Percentiles rank a stretch among this genome's conserved stretches.
Conservation (phyloP, 1,140 invertebrate species). For the Acromyrmex echinatior region DNA sequence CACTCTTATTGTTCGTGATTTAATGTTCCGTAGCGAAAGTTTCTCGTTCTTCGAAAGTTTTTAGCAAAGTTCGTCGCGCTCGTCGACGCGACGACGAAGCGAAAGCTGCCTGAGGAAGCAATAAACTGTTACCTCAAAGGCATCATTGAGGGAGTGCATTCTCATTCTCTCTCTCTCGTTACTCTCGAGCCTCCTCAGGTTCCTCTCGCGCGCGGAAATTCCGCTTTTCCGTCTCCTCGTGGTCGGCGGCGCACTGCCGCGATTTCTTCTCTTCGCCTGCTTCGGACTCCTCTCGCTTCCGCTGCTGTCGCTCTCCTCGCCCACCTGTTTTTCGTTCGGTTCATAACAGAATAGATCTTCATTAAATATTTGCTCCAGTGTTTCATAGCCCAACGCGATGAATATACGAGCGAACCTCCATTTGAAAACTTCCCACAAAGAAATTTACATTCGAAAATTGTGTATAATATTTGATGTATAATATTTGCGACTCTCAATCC, state of each 20-base stretch:
- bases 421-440: background rate
- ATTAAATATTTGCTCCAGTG: background rate
- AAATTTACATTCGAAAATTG: background rate
- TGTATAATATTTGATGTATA: too few species aligned
- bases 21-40: background rate
- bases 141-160: constrained; percentile 96
- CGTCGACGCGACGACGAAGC: constrained; percentile 3
- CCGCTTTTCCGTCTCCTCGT: constrained; percentile 90
- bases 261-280: constrained; percentile 84
- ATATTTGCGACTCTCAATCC: background rate
- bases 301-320: constrained; percentile 86
- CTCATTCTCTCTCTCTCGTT: constrained; percentile 95
- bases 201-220: constrained; percentile 92
- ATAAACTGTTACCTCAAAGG: constrained; percentile 90
- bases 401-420: background rate
- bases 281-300: constrained; percentile 84
- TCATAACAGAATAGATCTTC: constrained; percentile 67
- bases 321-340: constrained; percentile 80
- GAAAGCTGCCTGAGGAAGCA: constrained; percentile 17
- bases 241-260: constrained; percentile 79
- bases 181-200: constrained; percentile 93
- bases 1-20: constrained; percentile 16
- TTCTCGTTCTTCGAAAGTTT: constrained; percentile 20
- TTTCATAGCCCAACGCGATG: background rate
- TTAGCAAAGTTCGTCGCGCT: background rate